Base-by-base conservation (phyloP, 92 coral and sea anemone species). In the Galaxea fascicularis region DNA sequence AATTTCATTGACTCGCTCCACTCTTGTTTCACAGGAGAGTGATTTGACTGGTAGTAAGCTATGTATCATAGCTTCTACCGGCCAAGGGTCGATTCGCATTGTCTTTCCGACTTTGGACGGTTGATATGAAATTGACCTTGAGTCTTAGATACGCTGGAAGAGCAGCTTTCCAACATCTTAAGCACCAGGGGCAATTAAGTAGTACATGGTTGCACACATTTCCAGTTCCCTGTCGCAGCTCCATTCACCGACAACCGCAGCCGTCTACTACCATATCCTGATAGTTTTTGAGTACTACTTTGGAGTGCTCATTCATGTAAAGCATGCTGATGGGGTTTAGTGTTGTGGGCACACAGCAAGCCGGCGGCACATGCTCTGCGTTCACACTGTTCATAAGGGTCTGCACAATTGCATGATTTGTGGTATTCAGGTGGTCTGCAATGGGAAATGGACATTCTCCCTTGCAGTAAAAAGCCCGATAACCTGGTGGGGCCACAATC, bases 361-460 rank as follows among this genome's bases (percentile, higher is more conserved):
- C 98, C 6, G 75, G 86, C 0, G 99, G 99, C 26, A 86, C 98
- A 20, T 91, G 68, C 35, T 80, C 83, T 5, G 90, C 83, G 76
- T 95, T 87, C 1, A 91, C 92, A 59, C 85, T 86, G 82, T 95
- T 90, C 87, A 97, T 93, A 12, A 97, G 82, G 75, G 94, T 95
- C 82, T 97, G 99, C 28, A 97, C 99, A 20, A 97, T 93, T 22
- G 99, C 99, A 76, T 97, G 99, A 77, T 97, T 97, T 47, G 98
- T 95, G 64, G 95, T 84, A 90, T 97, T 97, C 85, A 87, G 73
- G 71, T 92, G 89, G 70, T 90, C 71, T 51, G 94, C 77, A 66
- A 93, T 88, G 39, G 97, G 95, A 77, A 89, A 97, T 8, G 95
- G 95, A 27, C 99, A 97, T 31, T 77, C 87, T 25, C 99, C 99